Base-by-base conservation (phyloP, 2,113 vertebrate genomes). In the Cepphus grylle region DNA sequence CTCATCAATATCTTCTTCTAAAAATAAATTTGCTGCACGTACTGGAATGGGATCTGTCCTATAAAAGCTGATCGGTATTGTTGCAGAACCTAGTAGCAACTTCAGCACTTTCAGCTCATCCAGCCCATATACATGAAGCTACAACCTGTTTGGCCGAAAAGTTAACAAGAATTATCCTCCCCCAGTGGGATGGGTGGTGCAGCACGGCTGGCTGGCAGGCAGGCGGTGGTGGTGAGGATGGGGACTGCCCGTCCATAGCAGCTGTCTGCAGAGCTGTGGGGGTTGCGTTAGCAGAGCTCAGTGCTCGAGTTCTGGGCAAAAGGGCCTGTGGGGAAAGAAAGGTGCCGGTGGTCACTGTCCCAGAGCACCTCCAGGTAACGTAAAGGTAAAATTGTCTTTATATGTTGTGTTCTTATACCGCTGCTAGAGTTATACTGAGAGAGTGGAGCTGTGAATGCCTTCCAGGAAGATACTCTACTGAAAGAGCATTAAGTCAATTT, bases 371-470 rank as follows among this genome's bases (percentile, higher is more conserved):
- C 6, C 49, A 56, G 45, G 34, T 58, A 42, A 25, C 0, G 1
- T 15, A 9, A 25, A 13, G 19, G 27, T 58, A 27, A 34, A 42
- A 42, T 5, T 8, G 3, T 47, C n/a, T 50, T 6, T 21, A 9
- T 3, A 2, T 1, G 0, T 4, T 29, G 25, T 47, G 49, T 16
- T 67, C 66, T 72, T 61, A 2, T 3, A 34, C 0, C 0, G 2
- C 72, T 52, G 15, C 32, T 15, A 23, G 36, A 16, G 13, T 38
- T 81, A 12, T 2, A 16, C 23, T 20, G 34, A 17, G 30, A 16
- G 32, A 29, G 45, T 14, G 7, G 29, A 62, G 27, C 4, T 38
- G n/a, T 30, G 72, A 65, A 65, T 79, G 43, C 43, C 19, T 63
- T 79, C 23, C 20, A 45, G 61, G 20, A 47, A 88, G 20, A 11